Base-by-base conservation (phyloP, 2,888 invertebrate genomes). In the Apocheima hispidaria region DNA sequence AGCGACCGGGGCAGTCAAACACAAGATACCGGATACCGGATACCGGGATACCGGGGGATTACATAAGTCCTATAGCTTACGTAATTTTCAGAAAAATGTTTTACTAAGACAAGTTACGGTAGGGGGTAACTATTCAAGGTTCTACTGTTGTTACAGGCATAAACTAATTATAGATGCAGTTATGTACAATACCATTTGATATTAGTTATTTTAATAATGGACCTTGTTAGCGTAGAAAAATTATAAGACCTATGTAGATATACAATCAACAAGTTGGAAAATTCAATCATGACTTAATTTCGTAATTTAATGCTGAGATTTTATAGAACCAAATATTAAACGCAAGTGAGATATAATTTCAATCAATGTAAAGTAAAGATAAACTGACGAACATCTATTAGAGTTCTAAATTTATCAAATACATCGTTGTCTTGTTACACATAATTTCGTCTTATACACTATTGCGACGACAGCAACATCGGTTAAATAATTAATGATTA, bases 401-500 rank as follows among this genome's bases (percentile, higher is more conserved):
- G 65, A 64, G 63, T 12, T 61, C 58, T 66, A 63, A 36, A 36
- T 64, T 56, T 81, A 78, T 82, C 36, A 54, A n/a, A 51, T 43
- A 60, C 57, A 75, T 91, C 90, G 89, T 89, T 90, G 90, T 90
- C 84, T 83, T 65, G 78, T 80, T 82, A 83, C 12, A 51, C 40
- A 51, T 40, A 79, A 74, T 87, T 82, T 78, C 78, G 75, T 77
- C 84, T 86, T 88, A 90, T 78, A 81, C 84, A 81, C 84, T 90
- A 90, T 84, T 84, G 84, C 72, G 79, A 83, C 83, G 79, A 83
- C 83, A 83, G 78, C 77, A 79, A 79, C 81, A 77, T 73, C 68
- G 68, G 78, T 72, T 77, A 72, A 68, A 66, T 75, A 71, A 71
- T 72, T 77, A 79, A 73, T 78, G 72, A 72, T 77, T 78, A 82